phyloP scores from a whole-genome alignment of 2,113 vertebrate genomes.

The Egretta garzetta region DNA sequence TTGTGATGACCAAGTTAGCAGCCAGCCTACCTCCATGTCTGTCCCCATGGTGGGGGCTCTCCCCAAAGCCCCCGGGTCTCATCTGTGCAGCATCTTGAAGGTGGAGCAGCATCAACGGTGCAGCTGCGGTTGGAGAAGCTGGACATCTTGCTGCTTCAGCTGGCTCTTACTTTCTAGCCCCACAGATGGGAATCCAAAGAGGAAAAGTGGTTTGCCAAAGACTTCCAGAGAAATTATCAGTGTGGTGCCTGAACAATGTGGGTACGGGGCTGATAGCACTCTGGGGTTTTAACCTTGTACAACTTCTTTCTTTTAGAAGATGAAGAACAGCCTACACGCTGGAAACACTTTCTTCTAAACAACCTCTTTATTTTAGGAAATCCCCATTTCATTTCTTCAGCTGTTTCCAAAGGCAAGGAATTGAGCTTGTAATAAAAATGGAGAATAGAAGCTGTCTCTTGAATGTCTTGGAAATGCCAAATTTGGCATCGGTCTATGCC shows the following conservation, averaged over 20 bases:
- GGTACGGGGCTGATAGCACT: not conserved
- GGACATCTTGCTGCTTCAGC: not conserved
- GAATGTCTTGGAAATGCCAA: not conserved
- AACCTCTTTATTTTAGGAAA: not conserved
- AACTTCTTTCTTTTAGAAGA: not conserved
- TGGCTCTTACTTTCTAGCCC: not conserved
- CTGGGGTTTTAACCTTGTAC: not conserved
- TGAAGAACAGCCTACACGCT: not conserved
- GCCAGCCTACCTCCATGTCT: not conserved
- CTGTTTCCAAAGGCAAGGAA: not conserved
- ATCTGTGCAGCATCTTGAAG: accelerated
- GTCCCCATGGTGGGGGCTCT: not conserved
- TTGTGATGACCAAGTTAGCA: not conserved
- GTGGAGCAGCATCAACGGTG: not conserved
- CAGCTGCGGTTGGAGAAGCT: not conserved
- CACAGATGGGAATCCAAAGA: not conserved
- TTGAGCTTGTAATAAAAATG: not conserved
- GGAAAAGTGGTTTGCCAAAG: not conserved
- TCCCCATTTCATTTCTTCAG: not conserved
- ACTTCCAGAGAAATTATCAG: not conserved
- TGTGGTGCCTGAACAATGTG: accelerated
- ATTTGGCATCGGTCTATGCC: not conserved
- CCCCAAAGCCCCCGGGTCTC: not conserved
- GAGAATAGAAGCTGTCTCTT: not conserved
- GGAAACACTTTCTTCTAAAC: not conserved